Conservation (phyloP, 1,140 invertebrate species). For the Drosophila eugracilis region DNA sequence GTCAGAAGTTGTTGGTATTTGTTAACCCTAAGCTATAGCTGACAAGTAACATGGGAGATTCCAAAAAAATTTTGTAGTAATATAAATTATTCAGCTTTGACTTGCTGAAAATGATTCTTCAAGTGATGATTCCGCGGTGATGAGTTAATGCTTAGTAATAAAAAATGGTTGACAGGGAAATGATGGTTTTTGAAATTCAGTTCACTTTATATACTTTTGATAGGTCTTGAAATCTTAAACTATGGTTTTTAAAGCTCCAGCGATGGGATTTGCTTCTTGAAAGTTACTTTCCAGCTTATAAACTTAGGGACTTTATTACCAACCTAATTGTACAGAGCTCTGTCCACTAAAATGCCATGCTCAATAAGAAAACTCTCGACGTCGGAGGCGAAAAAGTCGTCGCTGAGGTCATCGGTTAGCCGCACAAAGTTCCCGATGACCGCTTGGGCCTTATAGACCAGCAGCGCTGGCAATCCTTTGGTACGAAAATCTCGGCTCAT, state of each 20-base stretch:
- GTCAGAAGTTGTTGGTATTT: constrained; percentile 35
- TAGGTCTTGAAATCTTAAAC: neutral
- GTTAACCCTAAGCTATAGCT: neutral
- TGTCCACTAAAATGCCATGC: constrained; percentile 91
- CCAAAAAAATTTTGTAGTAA: neutral
- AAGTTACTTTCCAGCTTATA: constrained; percentile 17
- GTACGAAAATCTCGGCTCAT: constrained; percentile 94
- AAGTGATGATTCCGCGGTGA: no score
- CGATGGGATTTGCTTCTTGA: neutral
- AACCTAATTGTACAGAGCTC: constrained; percentile 79
- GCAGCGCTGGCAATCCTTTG: constrained; percentile 95
- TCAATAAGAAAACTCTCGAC: constrained; percentile 96
- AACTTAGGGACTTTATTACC: neutral
- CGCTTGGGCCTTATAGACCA: constrained; percentile 95
- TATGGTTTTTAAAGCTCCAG: neutral
- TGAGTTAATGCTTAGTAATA: no score
- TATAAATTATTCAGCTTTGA: neutral
- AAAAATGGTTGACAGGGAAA: no score
- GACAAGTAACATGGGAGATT: constrained; percentile 21
- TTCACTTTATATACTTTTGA: neutral
- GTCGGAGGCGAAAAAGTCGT: constrained; percentile 96
- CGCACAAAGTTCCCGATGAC: constrained; percentile 97
- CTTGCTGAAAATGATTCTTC: no score
- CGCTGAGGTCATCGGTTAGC: constrained; percentile 93
- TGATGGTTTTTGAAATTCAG: neutral